These are phyloP conservation scores for Rallus limicola DNA, from an alignment of 2,113 vertebrate genomes.

Conservation along the genomic window DNA sequence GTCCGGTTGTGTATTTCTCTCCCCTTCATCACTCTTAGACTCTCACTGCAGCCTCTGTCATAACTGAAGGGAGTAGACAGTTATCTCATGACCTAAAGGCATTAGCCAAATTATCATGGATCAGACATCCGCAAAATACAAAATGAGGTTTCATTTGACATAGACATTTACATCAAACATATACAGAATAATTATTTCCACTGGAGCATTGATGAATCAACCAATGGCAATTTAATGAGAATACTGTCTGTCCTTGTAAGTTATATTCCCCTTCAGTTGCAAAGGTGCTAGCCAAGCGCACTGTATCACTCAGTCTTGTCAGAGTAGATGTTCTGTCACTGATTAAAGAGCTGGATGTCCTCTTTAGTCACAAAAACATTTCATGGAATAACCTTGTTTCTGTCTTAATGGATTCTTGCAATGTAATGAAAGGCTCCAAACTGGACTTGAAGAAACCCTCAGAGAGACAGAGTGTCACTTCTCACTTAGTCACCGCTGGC, in stretches of 20 bases:
- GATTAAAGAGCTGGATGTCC: slow-evolving; percentile 77
- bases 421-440: slow-evolving; percentile 75
- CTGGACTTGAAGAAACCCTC: slow-evolving; percentile 74
- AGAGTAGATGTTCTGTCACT: slow-evolving; percentile 77
- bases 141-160: slow-evolving; percentile 67
- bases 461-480: slow-evolving; percentile 74
- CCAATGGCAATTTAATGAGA: slow-evolving; percentile 71
- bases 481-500: slow-evolving; percentile 74
- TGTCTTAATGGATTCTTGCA: slow-evolving; percentile 78
- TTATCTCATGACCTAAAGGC: slow-evolving; percentile 54
- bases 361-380: slow-evolving; percentile 77
- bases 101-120: slow-evolving; percentile 60
- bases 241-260: slow-evolving; percentile 70
- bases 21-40: not conserved
- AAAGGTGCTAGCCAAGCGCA: slow-evolving; percentile 57
- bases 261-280: slow-evolving; percentile 59
- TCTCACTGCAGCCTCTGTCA: not conserved
- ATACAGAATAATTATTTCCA: slow-evolving; percentile 72
- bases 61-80: slow-evolving; percentile 12
- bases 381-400: slow-evolving; percentile 77
- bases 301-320: slow-evolving; percentile 76
- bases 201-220: slow-evolving; percentile 60
- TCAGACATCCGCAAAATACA: slow-evolving; percentile 50
- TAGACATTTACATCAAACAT: slow-evolving; percentile 74
- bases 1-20: not conserved